Evolutionary conservation across 2,113 vertebrate genomes (phyloP).

Genomic region (Talpa occidentalis): DNA sequence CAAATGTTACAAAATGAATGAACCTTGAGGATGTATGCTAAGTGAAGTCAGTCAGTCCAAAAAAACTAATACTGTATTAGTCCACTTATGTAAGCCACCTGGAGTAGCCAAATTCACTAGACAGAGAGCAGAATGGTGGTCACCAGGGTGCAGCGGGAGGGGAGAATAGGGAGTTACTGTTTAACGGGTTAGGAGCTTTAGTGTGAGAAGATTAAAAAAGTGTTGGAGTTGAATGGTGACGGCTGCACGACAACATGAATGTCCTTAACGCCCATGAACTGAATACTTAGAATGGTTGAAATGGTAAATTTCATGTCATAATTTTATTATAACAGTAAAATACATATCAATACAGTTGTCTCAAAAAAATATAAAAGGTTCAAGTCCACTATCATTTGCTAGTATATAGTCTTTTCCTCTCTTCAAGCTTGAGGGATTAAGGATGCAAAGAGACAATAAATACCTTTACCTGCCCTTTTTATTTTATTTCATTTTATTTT

Average conservation of each 20-base stretch:
- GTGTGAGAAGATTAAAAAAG: not conserved
- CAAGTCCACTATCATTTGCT: not conserved
- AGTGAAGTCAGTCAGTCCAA: not conserved
- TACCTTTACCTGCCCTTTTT: not conserved
- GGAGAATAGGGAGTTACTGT: not conserved
- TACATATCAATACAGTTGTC: not conserved
- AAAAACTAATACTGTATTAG: not conserved
- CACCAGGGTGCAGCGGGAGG: not conserved
- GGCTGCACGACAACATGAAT: not conserved
- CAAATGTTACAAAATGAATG: not conserved
- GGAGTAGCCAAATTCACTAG: not conserved
- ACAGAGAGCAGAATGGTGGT: not conserved
- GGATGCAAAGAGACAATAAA: not conserved
- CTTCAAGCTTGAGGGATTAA: not conserved
- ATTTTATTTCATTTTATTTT: too few relatives aligned
- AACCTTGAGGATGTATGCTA: not conserved
- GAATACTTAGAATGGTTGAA: not conserved
- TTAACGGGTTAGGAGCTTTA: not conserved
- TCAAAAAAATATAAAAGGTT: not conserved
- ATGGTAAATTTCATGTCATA: not conserved
- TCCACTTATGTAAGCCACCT: not conserved
- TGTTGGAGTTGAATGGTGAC: not conserved
- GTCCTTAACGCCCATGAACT: not conserved
- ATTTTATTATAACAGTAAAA: not conserved
- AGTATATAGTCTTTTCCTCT: not conserved